Conservation (phyloP, 2,797 vertebrate genomes). For the Sebastes alutus region DNA sequence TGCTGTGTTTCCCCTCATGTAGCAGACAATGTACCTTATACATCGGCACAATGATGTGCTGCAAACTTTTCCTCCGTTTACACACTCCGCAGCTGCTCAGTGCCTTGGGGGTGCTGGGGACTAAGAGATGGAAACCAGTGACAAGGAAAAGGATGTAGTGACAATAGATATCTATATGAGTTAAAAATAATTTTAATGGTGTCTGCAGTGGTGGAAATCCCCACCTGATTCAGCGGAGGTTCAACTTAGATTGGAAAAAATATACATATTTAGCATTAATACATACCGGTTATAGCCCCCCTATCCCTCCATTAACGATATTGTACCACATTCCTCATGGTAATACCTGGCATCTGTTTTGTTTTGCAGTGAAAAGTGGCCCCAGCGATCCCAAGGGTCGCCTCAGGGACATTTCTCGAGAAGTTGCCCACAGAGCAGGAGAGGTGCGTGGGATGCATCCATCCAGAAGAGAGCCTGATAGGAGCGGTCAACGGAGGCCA, state of each 20-base stretch:
- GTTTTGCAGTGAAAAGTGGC: conserved; percentile 82
- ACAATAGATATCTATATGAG: conserved; percentile 9
- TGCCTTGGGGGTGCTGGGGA: conserved; percentile 7
- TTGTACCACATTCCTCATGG: background rate
- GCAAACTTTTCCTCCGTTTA: conserved; percentile 6
- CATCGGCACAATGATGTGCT: conserved; percentile 37
- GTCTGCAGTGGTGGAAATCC: conserved; percentile 14
- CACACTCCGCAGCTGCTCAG: conserved; percentile 36
- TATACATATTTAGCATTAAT: background rate
- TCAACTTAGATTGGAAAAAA: background rate
- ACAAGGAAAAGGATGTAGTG: conserved; percentile 17
- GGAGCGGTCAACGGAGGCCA: conserved; percentile 76
- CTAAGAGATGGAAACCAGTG: background rate
- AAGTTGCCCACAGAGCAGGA: conserved; percentile 87
- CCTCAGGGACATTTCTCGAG: conserved; percentile 88
- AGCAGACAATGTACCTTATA: conserved; percentile 31
- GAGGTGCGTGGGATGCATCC: conserved; percentile 82
- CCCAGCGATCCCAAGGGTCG: conserved; percentile 84
- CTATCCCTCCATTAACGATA: background rate
- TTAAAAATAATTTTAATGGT: conserved; percentile 19
- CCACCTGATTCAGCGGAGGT: conserved; percentile 10
- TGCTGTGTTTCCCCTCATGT: conserved; percentile 31
- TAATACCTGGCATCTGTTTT: background rate
- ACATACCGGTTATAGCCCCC: background rate
- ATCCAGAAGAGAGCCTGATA: conserved; percentile 85